Conservation (phyloP, 2,113 vertebrate genomes). For the Tragelaphus imberbis region DNA sequence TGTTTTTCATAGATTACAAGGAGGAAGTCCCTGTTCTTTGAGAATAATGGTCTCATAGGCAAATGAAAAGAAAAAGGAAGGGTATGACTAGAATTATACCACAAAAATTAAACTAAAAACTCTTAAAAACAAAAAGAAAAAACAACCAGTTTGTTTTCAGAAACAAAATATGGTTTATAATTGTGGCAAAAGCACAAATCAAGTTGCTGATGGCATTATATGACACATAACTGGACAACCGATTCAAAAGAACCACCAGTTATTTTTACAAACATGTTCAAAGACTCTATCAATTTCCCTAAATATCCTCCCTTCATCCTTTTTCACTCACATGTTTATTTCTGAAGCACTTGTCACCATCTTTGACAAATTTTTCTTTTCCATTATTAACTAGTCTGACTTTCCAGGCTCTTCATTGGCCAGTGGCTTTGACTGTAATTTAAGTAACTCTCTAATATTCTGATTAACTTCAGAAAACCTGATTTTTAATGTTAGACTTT, state of each 20-base stretch:
- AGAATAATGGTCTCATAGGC: not conserved
- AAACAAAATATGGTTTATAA: not conserved
- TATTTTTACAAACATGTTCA: not conserved
- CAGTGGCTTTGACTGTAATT: not conserved
- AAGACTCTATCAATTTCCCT: not conserved
- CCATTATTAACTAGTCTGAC: not conserved
- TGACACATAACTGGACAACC: rapidly evolving
- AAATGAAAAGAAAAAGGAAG: not conserved
- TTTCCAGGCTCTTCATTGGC: not conserved
- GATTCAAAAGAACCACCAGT: no score
- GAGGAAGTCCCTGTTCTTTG: not conserved
- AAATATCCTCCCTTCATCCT: not conserved
- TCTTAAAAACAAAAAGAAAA: not conserved
- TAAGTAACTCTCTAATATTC: not conserved
- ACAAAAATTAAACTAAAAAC: not conserved
- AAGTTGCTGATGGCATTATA: not conserved
- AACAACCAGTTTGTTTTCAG: not conserved
- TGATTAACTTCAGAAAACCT: not conserved
- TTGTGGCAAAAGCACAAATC: not conserved
- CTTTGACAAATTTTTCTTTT: not conserved
- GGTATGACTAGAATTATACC: not conserved
- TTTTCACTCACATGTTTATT: not conserved
- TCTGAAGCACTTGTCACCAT: not conserved
- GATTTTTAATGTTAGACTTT: not conserved
- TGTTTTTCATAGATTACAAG: not conserved